phyloP scores from a whole-genome alignment of 2,113 vertebrate species.

The Tragelaphus imberbis region DNA sequence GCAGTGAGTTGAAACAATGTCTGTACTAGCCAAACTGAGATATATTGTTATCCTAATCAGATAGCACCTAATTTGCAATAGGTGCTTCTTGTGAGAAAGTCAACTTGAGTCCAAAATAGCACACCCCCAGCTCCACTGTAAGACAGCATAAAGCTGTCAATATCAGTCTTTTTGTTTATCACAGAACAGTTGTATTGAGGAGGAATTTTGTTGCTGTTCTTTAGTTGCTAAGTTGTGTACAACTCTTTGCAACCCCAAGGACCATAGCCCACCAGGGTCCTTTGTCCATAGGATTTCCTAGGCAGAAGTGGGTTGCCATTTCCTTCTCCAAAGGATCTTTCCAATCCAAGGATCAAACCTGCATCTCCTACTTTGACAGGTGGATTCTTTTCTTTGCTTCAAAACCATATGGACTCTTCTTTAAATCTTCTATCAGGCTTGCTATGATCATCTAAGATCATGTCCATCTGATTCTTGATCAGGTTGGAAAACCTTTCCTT shows the following conservation, averaged over 20 bases:
- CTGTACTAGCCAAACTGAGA: not conserved
- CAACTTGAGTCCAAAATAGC: not conserved
- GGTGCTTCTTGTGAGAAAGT: not conserved
- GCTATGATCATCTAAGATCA: not conserved
- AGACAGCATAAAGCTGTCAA: not conserved
- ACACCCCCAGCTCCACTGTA: not conserved
- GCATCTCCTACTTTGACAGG: not conserved
- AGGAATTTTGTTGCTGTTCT: not conserved
- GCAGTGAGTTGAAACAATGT: not conserved
- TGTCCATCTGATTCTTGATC: not conserved
- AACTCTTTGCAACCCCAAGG: not conserved
- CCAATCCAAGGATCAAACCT: not conserved
- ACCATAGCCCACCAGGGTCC: not conserved
- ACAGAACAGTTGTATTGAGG: not conserved
- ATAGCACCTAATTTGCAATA: not conserved
- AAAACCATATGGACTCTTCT: not conserved
- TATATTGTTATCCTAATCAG: not conserved
- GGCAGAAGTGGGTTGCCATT: not conserved
- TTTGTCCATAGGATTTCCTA: not conserved
- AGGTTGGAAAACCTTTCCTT: not conserved
- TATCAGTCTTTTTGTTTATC: not conserved
- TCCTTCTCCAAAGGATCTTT: not conserved
- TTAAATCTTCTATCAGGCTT: not conserved
- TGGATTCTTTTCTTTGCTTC: not conserved
- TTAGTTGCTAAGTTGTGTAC: not conserved